These are phyloP conservation scores for Apodemia mormo DNA, from an alignment of 2,888 invertebrate genomes.

Conservation along the genomic window DNA sequence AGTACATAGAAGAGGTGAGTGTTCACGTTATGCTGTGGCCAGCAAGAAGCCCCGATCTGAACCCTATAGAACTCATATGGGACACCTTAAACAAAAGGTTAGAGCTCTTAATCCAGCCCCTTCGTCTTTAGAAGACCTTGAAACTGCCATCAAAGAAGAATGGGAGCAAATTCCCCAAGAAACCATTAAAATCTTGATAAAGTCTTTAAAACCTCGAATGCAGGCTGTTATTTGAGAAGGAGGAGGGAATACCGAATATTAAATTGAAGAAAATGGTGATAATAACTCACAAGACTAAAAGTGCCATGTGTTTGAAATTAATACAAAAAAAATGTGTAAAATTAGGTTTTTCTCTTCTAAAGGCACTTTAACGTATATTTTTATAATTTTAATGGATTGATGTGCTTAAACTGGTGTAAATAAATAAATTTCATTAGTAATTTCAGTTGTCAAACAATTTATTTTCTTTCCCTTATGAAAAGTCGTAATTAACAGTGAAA, in stretches of 20 bases:
- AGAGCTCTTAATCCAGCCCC: conserved; percentile 16
- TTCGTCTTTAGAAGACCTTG: not conserved
- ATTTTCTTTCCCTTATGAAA: too few species aligned
- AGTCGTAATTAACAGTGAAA: too few species aligned
- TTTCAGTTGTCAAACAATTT: too few species aligned
- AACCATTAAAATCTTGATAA: conserved; percentile 2
- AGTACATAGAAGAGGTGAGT: not conserved
- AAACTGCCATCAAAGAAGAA: not conserved
- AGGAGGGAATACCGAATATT: conserved; percentile 11
- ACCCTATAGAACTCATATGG: conserved; percentile 16
- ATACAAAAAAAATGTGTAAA: not conserved
- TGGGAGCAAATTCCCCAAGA: conserved; percentile 2
- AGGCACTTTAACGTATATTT: not conserved
- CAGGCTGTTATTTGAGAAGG: not conserved
- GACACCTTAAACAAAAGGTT: conserved; percentile 15
- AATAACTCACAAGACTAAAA: not conserved
- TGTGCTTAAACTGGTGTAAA: conserved; percentile 5
- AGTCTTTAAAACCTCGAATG: not conserved
- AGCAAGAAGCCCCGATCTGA: not conserved
- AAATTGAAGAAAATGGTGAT: not conserved
- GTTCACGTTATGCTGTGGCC: conserved; percentile 5
- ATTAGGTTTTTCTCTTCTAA: not conserved
- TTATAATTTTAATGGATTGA: not conserved
- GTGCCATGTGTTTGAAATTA: not conserved
- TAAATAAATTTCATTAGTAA: not conserved